Evolutionary conservation across 2,113 vertebrate genomes (phyloP), one percentile per base, ranked within the genome.

Genomic region (Chroicocephalus ridibundus): DNA sequence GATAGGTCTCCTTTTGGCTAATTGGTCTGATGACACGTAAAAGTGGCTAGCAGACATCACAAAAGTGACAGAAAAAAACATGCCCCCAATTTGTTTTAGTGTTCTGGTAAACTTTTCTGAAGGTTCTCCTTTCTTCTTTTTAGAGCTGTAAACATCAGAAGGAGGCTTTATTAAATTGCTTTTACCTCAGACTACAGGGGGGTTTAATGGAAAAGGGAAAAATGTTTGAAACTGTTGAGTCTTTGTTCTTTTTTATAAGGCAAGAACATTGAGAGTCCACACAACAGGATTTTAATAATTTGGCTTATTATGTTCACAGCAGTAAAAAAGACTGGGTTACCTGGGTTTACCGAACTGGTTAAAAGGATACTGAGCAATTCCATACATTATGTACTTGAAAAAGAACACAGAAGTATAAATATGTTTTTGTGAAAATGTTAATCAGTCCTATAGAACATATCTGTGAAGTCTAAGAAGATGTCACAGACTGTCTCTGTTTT

Each of bases 181-280:
- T 95, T 94, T 95, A 81, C 85, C 24, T 93, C 71, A 86, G 44
- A 94, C 88, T 94, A 58, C 49, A 86, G 82, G 79, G 42, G 32
- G 42, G 20, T 94, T 90, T 95, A 80, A 62, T 51, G 68, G 85
- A 86, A 95, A 66, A 77, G 34, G 26, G 27, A 25, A 70, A 87
- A 94, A 46, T 65, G 65, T 76, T 80, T 94, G 78, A 96, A 94
- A 94, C 58, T 54, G 44, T 89, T 89, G 24, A 72, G 52, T 72
- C 83, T 97, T 82, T 95, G 31, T 95, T 93, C 84, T 85, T 87
- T 87, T 93, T 89, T 96, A 86, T 89, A 90, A 82, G 36, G 58
- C 34, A 80, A 90, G 89, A 95, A 62, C 66, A 57, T 6, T 47
- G 31, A 57, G 65, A 72, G 36, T 40, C 36, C 62, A 61, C 49